Evolutionary conservation across 1,140 invertebrate species (phyloP).

Genomic region (Tachypleus tridentatus): DNA sequence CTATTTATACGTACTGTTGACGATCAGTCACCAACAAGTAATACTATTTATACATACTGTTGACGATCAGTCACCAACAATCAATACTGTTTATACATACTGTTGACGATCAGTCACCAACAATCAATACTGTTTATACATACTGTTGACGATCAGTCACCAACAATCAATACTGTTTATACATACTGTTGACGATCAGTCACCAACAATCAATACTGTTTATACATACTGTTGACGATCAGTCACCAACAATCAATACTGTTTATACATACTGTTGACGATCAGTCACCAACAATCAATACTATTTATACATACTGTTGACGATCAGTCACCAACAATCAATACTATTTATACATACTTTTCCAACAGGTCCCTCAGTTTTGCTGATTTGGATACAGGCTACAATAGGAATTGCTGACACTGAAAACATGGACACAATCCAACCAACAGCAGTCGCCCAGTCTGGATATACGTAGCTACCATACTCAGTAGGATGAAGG

Average conservation of each 20-base stretch:
- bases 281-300: no score
- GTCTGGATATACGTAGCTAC: constrained; percentile 29
- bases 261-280: constrained; percentile 28
- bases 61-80: no score
- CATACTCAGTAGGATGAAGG: constrained; percentile 31
- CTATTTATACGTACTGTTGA: constrained; percentile 28
- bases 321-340: no score
- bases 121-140: constrained; percentile 8
- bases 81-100: constrained; percentile 25
- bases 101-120: not conserved
- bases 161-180: not conserved
- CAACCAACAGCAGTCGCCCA: constrained; percentile 35
- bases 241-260: no score
- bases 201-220: not conserved
- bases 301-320: constrained; percentile 22
- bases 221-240: constrained; percentile 28
- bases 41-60: constrained; percentile 27
- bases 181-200: constrained; percentile 28
- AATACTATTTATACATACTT: constrained; percentile 28
- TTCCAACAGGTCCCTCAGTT: constrained; percentile 26
- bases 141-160: constrained; percentile 25
- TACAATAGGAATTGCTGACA: constrained; percentile 31
- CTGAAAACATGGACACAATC: constrained; percentile 30
- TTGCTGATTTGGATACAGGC: constrained; percentile 25
- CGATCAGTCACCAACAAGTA: no score